Evolutionary conservation across 2,113 vertebrate genomes (phyloP), one percentile per base, ranked within the genome.

Genomic region (Thunnus maccoyii): DNA sequence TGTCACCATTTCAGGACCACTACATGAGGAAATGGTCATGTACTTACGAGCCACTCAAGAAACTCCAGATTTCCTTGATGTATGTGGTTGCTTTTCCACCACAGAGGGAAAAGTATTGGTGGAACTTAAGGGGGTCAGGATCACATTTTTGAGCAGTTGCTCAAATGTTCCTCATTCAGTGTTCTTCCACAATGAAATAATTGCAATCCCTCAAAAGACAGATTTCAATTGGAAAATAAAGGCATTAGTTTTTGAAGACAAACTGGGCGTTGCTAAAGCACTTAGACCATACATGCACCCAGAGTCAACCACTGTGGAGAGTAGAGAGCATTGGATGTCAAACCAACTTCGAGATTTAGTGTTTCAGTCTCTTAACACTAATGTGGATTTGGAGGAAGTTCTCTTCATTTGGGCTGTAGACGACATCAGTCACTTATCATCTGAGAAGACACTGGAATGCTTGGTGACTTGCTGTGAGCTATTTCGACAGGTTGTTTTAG

Each of bases 31-130:
- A 72, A 96, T 97, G 96, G 58, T 96, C 76, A 89, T 97, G 56
- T 97, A 97, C 80, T 82, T 97, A 82, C 94, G 93, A 90, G 82
- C 86, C 54, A 95, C 91, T 56, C 83, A 92, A 62, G 93, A 90
- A 36, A 93, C 84, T 47, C 65, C 91, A 15, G 94, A 94, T 64
- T 93, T 84, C 65, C 86, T 96, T 30, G 96, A 97, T 51, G 94
- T 96, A 9, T 97, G 96, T 79, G 97, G 97, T 15, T 94, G 96
- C 84, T 96, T 98, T 79, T 72, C 93, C 83, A 94, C 95, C 80
- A 94, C 84, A 88, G 88, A 80, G 0, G 96, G 97, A 15, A 90
- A 72, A 0, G 91, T 96, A 50, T 88, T 97, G 47, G 95, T 94
- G 63, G 96, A 97, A 85, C 92, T 97, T 44, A 96, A 93, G 55